Conservation (phyloP, 1,140 invertebrate genomes). For the Yoshiicerus persimilis region DNA sequence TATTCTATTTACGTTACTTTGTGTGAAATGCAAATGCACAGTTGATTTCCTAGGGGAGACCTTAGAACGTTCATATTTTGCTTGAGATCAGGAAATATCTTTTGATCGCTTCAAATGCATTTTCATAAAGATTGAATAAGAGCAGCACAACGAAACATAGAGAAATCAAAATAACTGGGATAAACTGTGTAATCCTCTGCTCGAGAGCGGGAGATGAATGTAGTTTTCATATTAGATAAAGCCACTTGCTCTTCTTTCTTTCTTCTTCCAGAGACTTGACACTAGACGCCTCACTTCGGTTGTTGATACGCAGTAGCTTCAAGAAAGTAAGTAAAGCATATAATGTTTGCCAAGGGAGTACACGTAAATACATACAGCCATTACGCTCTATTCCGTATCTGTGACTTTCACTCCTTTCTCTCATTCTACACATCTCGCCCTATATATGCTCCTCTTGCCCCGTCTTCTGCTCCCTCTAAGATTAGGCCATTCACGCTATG, state of each 20-base stretch:
- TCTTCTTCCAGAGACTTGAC: background rate
- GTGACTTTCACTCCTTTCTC: background rate
- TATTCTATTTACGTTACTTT: background rate
- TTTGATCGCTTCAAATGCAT: background rate
- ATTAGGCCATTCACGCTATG: background rate
- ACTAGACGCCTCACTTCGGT: background rate
- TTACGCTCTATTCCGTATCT: background rate
- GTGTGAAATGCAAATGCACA: background rate
- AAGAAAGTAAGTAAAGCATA: background rate
- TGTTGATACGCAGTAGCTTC: background rate
- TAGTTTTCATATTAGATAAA: background rate
- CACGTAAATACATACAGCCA: background rate
- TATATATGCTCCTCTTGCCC: background rate
- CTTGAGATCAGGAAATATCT: background rate
- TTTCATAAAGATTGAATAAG: constrained; percentile 11
- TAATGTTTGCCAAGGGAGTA: background rate
- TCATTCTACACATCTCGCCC: background rate
- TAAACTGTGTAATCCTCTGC: background rate
- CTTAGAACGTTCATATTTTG: background rate
- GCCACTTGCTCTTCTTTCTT: background rate
- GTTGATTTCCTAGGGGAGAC: background rate
- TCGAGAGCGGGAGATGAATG: background rate
- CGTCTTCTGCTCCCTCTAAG: background rate
- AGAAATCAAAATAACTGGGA: background rate
- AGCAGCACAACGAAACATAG: background rate